These are phyloP conservation scores for Drosophila nr. perissopoda DNA, from an alignment of 2,888 invertebrate species.

Conservation along the genomic window DNA sequence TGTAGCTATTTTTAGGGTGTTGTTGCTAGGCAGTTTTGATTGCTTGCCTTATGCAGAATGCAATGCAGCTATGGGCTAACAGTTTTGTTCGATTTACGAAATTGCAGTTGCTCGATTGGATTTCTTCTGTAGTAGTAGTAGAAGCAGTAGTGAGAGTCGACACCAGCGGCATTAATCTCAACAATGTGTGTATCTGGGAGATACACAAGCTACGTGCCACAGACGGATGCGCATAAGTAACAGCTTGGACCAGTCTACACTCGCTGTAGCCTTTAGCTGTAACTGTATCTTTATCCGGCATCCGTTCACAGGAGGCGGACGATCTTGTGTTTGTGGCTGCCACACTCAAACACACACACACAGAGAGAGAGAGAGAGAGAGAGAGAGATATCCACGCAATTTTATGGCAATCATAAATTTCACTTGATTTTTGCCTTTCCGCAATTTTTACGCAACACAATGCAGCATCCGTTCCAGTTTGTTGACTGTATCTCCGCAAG, in stretches of 20 bases:
- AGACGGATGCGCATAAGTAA: conserved; percentile 18
- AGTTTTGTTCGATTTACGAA: conserved; percentile 62
- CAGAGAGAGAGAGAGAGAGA: too few relatives aligned
- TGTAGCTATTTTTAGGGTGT: conserved; percentile 4
- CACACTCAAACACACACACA: conserved; percentile 4
- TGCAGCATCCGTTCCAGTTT: conserved; percentile 58
- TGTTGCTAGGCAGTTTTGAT: conserved; percentile 30
- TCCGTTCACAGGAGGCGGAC: conserved; percentile 29
- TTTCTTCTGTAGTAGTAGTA: conserved; percentile 51
- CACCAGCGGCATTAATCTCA: conserved; percentile 36
- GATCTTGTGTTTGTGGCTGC: conserved; percentile 5
- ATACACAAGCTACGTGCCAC: conserved; percentile 7
- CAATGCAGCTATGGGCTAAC: conserved; percentile 42
- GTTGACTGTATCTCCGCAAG: conserved; percentile 38
- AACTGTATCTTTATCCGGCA: conserved; percentile 5
- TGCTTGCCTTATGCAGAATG: conserved; percentile 42
- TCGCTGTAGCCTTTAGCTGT: neutral
- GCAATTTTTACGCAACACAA: conserved; percentile 56
- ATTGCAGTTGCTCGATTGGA: conserved; percentile 68
- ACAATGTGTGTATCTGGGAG: conserved; percentile 21
- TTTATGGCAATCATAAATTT: conserved; percentile 80
- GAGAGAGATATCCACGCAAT: conserved; percentile 61
- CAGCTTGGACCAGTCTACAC: conserved; percentile 11
- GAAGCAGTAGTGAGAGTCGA: neutral
- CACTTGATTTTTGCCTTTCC: conserved; percentile 71